Evolutionary conservation across 1,140 invertebrate genomes (phyloP).

Genomic region (Planococcus citri): DNA sequence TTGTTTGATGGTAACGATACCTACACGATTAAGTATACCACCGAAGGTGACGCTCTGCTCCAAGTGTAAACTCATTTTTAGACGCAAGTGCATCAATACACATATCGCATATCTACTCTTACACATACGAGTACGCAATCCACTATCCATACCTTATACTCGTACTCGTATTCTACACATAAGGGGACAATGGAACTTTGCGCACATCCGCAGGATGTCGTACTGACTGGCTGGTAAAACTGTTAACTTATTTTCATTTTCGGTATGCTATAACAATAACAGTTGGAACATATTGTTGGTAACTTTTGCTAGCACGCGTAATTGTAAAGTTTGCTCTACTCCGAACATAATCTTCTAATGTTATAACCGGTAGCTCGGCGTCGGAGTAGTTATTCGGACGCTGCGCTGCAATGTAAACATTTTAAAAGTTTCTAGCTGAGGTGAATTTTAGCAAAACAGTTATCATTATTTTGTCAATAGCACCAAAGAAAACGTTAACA

Average conservation of each 20-base stretch:
- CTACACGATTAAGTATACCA: too few relatives aligned
- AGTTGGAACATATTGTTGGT: not conserved
- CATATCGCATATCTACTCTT: too few relatives aligned
- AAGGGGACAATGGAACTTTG: not conserved
- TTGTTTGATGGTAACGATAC: too few relatives aligned
- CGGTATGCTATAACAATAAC: not conserved
- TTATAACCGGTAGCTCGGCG: not conserved
- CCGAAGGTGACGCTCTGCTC: too few relatives aligned
- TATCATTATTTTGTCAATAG: not conserved
- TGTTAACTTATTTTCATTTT: not conserved
- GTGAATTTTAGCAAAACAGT: not conserved
- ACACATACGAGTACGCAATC: too few relatives aligned
- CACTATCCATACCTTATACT: too few relatives aligned
- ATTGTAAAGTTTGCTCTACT: not conserved
- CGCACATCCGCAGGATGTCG: not conserved
- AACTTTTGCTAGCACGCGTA: not conserved
- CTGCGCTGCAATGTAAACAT: not conserved
- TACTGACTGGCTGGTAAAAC: not conserved
- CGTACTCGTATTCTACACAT: too few relatives aligned
- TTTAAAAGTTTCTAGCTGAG: not conserved
- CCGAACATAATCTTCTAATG: not conserved
- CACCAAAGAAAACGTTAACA: not conserved
- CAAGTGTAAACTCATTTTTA: too few relatives aligned
- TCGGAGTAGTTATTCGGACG: not conserved
- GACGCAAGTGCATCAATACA: too few relatives aligned